Percentiles rank a stretch among this genome's conserved stretches.
Conservation (phyloP, 2,888 invertebrate species). For the Periphyllus acericola region DNA sequence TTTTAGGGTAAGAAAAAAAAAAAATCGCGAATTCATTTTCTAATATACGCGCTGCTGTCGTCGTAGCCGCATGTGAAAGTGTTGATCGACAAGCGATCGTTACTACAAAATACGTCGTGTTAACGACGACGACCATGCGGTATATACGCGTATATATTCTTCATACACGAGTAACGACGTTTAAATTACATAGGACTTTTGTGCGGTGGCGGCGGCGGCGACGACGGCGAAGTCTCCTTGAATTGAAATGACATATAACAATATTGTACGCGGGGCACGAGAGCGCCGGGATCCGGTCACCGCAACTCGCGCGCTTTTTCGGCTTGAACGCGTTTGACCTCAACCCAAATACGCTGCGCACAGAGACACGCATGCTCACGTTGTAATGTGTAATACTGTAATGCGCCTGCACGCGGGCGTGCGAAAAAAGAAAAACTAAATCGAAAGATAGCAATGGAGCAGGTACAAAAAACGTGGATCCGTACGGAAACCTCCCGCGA, state of each 20-base stretch:
- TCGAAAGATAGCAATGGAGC: too few species aligned
- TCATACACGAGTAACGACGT: neutral
- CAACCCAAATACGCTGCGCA: neutral
- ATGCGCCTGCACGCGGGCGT: neutral
- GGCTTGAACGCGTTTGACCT: neutral
- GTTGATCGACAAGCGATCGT: too few species aligned
- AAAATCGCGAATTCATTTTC: neutral
- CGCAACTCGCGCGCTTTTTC: neutral
- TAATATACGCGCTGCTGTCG: neutral
- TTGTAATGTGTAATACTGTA: neutral
- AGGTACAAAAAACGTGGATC: too few species aligned
- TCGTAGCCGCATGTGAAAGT: neutral
- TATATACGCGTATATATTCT: neutral
- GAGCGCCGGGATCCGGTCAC: neutral
- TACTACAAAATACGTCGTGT: too few species aligned
- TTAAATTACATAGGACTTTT: neutral
- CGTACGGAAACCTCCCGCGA: too few species aligned
- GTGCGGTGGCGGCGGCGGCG: neutral
- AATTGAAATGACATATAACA: too few species aligned
- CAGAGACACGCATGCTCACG: neutral
- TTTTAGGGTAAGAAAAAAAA: neutral
- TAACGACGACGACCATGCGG: neutral
- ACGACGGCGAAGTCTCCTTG: neutral
- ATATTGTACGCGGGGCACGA: neutral
- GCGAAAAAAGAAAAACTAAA: too few species aligned